Evolutionary conservation across 2,888 invertebrate genomes (phyloP).

Genomic region (Lasioglossum lativentre): DNA sequence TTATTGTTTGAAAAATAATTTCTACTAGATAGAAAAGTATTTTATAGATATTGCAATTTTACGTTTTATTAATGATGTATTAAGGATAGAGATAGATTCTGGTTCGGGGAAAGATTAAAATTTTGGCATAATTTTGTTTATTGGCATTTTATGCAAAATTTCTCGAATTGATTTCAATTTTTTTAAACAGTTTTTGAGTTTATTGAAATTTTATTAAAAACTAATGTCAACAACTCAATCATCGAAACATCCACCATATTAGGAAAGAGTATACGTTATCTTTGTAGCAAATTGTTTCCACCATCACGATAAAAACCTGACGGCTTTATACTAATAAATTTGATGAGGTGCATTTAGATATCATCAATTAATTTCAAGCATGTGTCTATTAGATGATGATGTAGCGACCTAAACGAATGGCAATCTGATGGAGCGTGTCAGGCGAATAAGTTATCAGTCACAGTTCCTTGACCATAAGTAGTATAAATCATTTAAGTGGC

Average conservation of each 20-base stretch:
- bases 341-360: background rate
- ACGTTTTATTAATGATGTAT: no score
- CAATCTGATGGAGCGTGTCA: background rate
- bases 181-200: no score
- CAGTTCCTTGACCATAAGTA: background rate
- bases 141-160: no score
- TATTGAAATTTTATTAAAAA: background rate
- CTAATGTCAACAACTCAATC: background rate
- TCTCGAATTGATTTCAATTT: no score
- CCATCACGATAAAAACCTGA: background rate
- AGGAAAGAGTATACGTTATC: background rate
- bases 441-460: background rate
- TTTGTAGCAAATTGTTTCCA: background rate
- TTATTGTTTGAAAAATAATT: no score
- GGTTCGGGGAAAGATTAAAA: no score
- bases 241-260: background rate
- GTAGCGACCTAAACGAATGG: background rate
- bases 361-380: background rate
- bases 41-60: no score
- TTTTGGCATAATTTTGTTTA: no score
- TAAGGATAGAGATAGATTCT: no score
- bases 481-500: background rate
- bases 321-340: background rate
- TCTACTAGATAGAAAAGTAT: no score
- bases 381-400: background rate